Percentiles rank a stretch among this genome's conserved stretches.
Evolutionary conservation across 2,113 vertebrate genomes (phyloP).

Genomic region (Aptenodytes forsteri): DNA sequence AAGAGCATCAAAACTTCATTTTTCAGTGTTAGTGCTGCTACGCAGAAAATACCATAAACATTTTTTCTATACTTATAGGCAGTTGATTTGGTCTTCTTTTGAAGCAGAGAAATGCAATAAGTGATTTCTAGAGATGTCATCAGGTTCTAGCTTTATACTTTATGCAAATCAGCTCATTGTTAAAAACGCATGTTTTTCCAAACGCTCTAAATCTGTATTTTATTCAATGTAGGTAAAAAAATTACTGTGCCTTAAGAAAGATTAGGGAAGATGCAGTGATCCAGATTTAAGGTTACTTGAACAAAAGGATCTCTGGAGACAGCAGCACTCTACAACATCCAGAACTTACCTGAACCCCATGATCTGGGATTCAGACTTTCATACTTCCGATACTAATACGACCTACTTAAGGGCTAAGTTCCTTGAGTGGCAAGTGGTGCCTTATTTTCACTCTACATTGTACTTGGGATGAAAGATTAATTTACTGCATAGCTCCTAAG

Average conservation of each 20-base stretch:
- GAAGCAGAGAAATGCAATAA: neutral
- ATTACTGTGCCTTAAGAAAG: neutral
- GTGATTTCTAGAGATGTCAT: neutral
- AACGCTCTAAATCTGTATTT: neutral
- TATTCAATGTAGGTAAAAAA: neutral
- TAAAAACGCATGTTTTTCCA: neutral
- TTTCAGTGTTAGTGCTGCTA: neutral
- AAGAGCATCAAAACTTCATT: neutral
- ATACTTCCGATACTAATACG: neutral
- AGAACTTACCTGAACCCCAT: neutral
- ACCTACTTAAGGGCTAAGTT: neutral
- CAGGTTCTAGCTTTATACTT: neutral
- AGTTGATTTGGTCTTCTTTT: neutral
- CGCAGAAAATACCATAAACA: neutral
- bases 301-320: neutral
- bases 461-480: neutral
- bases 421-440: neutral
- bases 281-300: neutral
- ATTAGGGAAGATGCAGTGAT: neutral
- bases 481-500: neutral
- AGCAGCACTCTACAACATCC: neutral
- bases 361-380: neutral
- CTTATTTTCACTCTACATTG: neutral
- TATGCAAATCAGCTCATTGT: neutral
- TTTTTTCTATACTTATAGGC: neutral